phyloP scores from a whole-genome alignment of 2,797 vertebrate genomes.

The Halcyon chelicuti region DNA sequence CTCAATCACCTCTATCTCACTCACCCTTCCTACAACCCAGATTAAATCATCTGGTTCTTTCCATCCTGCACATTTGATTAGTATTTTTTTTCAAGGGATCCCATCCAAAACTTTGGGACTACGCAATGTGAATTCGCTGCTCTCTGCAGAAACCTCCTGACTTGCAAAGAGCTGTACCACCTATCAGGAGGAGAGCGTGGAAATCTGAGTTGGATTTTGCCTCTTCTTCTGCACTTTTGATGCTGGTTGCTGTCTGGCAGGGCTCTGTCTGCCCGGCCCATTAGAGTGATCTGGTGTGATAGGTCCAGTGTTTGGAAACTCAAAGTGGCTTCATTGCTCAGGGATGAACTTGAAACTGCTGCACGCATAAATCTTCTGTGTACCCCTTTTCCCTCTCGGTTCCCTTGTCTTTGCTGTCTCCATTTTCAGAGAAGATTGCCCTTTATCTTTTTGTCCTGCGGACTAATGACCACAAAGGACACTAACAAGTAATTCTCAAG shows the following conservation, averaged over 20 bases:
- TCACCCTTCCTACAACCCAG: conserved; percentile 50
- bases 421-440: not conserved
- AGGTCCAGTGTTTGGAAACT: not conserved
- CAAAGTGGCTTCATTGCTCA: not conserved
- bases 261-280: not conserved
- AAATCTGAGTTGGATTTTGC: not conserved
- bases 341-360: not conserved
- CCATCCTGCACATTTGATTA: not conserved
- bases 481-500: not conserved
- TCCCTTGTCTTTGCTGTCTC: not conserved
- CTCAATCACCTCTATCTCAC: conserved; percentile 66
- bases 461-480: not conserved
- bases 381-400: not conserved
- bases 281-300: not conserved
- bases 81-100: not conserved
- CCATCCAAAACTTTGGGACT: conserved; percentile 17
- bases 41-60: conserved; percentile 51
- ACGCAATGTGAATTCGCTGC: fast-evolving
- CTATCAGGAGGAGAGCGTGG: fast-evolving
- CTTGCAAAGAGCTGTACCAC: not conserved
- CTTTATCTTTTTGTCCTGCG: not conserved
- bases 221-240: not conserved
- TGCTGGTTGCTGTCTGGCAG: not conserved
- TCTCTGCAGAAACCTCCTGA: not conserved
- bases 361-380: not conserved